Percentiles rank a stretch among this genome's conserved stretches.
Evolutionary conservation across 1,140 invertebrate species (phyloP).

Genomic region (Xylocopa sonorina): DNA sequence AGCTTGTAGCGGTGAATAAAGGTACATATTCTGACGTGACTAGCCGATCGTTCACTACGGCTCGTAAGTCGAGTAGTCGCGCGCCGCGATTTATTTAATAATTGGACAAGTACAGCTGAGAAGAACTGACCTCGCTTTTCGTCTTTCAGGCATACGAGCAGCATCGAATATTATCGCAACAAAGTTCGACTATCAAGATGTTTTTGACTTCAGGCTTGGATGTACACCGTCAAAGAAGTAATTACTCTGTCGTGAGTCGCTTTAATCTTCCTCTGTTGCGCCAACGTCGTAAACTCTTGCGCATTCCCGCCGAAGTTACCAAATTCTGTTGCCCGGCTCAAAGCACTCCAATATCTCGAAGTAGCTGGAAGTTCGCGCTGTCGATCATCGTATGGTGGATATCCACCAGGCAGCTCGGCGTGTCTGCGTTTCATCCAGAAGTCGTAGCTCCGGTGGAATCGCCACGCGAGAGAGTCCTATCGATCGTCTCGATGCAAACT

Average conservation of each 20-base stretch:
- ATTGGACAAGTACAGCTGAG: not conserved
- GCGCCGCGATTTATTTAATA: not conserved
- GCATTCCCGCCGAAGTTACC: not conserved
- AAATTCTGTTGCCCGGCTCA: not conserved
- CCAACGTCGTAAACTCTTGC: not conserved
- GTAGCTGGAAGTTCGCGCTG: not conserved
- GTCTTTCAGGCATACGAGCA: not conserved
- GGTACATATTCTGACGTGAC: conserved; percentile 1
- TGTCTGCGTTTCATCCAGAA: not conserved
- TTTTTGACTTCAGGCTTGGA: not conserved
- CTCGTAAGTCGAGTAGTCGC: conserved; percentile 20
- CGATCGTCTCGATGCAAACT: not conserved
- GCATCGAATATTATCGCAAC: not conserved
- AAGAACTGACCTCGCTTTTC: not conserved
- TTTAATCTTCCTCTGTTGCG: not conserved
- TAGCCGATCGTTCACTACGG: not conserved
- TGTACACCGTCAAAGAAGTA: conserved; percentile 2
- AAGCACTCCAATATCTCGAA: not conserved
- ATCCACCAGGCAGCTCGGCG: too few species aligned
- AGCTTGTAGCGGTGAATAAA: too few species aligned
- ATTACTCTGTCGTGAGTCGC: conserved; percentile 4
- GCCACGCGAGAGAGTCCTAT: not conserved
- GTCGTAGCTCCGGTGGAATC: not conserved
- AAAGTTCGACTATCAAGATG: too few species aligned
- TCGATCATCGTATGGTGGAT: not conserved